Evolutionary conservation across 1,140 invertebrate genomes (phyloP).

Genomic region (Dreissena rostriformis): DNA sequence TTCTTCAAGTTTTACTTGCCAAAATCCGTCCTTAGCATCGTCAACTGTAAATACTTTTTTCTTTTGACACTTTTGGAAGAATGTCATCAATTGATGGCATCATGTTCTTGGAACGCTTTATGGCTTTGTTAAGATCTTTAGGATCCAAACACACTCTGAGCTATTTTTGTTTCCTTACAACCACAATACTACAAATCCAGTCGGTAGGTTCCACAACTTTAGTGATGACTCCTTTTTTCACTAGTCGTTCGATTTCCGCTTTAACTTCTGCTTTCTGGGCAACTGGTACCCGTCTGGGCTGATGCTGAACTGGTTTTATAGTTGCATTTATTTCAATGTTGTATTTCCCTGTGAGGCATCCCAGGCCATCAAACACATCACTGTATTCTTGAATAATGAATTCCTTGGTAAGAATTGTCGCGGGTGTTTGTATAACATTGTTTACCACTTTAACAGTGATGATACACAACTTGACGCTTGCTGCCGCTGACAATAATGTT

Average conservation of each 20-base stretch:
- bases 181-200: slow-evolving; percentile 38
- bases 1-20: slow-evolving; percentile 71
- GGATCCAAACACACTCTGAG: slow-evolving; percentile 58
- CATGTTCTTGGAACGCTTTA: slow-evolving; percentile 57
- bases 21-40: too few relatives aligned
- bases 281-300: slow-evolving; percentile 8
- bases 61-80: slow-evolving; percentile 52
- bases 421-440: too few relatives aligned
- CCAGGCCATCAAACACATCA: too few relatives aligned
- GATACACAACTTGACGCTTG: too few relatives aligned
- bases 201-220: slow-evolving; percentile 48
- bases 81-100: slow-evolving; percentile 58
- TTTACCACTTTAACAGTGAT: too few relatives aligned
- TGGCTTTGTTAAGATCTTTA: slow-evolving; percentile 25
- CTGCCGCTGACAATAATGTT: too few relatives aligned
- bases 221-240: slow-evolving; percentile 65
- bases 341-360: too few relatives aligned
- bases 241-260: slow-evolving; percentile 54
- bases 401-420: too few relatives aligned
- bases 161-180: slow-evolving; percentile 56
- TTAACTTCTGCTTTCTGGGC: slow-evolving; percentile 35
- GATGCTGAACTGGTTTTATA: too few relatives aligned
- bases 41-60: slow-evolving; percentile 25
- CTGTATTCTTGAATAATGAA: too few relatives aligned
- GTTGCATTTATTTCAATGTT: too few relatives aligned